Evolutionary conservation across 2,113 vertebrate genomes (phyloP), one percentile per base, ranked within the genome.

Genomic region (Spilogale gracilis): DNA sequence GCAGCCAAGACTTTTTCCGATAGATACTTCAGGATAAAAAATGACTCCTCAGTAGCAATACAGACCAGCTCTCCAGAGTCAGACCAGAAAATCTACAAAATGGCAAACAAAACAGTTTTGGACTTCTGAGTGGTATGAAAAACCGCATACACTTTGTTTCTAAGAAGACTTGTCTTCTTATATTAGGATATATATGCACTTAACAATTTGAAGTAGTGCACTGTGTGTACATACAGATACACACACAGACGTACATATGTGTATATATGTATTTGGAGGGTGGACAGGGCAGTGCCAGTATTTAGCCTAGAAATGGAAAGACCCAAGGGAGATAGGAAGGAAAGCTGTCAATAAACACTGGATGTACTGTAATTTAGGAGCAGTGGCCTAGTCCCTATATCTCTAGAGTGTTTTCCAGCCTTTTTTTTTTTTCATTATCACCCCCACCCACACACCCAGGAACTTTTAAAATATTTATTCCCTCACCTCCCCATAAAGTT

Each of bases 61-160:
- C 99, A 99, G 91, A 99, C 99, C n/a, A 99, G 99, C 97, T 99
- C 99, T 89, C 99, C 99, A 21, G 99, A 99, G 98, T 99, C 99
- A 56, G 99, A 99, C 99, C 99, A 99, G 99, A 99, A 99, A 98
- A 99, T 99, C 99, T 99, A 98, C 32, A 98, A 63, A 9, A 92
- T 54, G 52, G 97, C 65, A 98, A 97, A 81, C 8, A 98, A 60
- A 96, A 95, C 5, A 71, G 82, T 87, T 90, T 76, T 7, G 58
- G 74, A 92, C 76, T 96, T 96, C 54, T 92, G 45, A 23, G 32
- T 1, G 8, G 52, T 43, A 58, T 2, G 30, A 93, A 13, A 69
- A 87, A 95, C 25, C 74, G 45, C 30, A 89, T 8, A 87, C 4
- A 82, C 25, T 87, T 54, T 67, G 16, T 83, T 97, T 80, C 82